These are phyloP conservation scores for Balearica regulorum DNA, from an alignment of 2,797 vertebrate genomes.

Conservation along the genomic window DNA sequence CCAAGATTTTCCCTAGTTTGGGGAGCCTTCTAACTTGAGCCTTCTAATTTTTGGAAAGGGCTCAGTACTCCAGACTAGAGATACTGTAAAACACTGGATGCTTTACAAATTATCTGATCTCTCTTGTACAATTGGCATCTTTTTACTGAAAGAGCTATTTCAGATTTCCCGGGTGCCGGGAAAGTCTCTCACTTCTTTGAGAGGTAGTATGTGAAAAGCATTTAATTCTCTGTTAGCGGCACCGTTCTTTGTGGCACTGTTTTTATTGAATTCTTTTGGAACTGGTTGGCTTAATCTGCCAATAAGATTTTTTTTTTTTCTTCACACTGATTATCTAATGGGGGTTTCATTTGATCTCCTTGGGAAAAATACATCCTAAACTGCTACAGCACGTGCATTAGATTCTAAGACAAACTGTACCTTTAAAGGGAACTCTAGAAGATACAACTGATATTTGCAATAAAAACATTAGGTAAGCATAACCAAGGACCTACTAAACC, in stretches of 20 bases:
- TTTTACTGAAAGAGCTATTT: neutral
- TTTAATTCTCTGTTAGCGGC: neutral
- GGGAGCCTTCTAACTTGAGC: neutral
- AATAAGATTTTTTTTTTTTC: neutral
- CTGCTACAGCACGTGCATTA: neutral
- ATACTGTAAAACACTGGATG: neutral
- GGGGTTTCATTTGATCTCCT: conserved; percentile 42
- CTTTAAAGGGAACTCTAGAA: conserved; percentile 38
- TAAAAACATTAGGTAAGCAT: conserved; percentile 5
- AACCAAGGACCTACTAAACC: neutral
- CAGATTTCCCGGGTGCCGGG: neutral
- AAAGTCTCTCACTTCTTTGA: neutral
- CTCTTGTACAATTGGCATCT: neutral
- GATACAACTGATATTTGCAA: neutral
- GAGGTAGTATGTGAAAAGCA: neutral
- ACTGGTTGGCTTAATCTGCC: neutral
- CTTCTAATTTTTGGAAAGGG: neutral
- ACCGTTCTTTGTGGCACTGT: neutral
- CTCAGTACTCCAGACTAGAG: neutral
- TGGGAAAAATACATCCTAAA: conserved; percentile 27
- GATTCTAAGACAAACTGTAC: neutral
- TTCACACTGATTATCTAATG: conserved; percentile 17
- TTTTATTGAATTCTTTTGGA: conserved; percentile 4
- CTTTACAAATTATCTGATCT: neutral
- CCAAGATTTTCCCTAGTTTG: neutral